phyloP scores from a whole-genome alignment of 2,797 vertebrate species.

The Anisognathus igniventris region DNA sequence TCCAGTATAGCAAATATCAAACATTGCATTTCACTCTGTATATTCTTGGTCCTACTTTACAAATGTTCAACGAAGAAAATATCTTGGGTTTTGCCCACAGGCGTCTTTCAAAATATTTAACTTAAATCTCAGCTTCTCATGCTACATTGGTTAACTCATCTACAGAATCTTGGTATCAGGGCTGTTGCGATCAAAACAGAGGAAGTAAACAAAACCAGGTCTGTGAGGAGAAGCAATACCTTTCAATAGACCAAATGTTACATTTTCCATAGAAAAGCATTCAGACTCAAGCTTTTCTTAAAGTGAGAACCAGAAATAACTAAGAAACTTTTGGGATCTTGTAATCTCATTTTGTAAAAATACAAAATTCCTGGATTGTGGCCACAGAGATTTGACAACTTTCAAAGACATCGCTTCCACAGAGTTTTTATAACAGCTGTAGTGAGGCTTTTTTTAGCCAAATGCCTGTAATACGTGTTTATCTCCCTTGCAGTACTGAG shows the following conservation, averaged over 20 bases:
- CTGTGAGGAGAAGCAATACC: not conserved
- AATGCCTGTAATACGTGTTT: not conserved
- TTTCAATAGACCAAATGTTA: not conserved
- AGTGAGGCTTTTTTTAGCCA: constrained; percentile 12
- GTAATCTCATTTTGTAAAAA: not conserved
- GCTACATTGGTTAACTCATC: not conserved
- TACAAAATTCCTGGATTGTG: not conserved
- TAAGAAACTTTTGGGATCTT: not conserved
- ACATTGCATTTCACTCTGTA: not conserved
- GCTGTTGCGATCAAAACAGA: not conserved
- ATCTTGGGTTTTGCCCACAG: not conserved
- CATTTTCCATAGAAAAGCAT: not conserved
- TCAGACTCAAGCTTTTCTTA: not conserved
- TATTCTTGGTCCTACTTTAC: not conserved
- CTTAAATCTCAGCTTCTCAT: not conserved
- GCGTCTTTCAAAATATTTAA: not conserved
- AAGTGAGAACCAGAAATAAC: not conserved
- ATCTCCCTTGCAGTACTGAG: not conserved
- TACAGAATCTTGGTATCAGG: not conserved
- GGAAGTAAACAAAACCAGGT: not conserved
- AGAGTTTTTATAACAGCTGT: constrained; percentile 6
- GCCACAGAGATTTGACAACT: not conserved
- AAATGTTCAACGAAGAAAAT: not conserved
- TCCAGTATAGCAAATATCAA: not conserved
- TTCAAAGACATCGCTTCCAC: not conserved